Evolutionary conservation across 1,140 invertebrate species (phyloP).

Genomic region (Geopemphigus sp.): DNA sequence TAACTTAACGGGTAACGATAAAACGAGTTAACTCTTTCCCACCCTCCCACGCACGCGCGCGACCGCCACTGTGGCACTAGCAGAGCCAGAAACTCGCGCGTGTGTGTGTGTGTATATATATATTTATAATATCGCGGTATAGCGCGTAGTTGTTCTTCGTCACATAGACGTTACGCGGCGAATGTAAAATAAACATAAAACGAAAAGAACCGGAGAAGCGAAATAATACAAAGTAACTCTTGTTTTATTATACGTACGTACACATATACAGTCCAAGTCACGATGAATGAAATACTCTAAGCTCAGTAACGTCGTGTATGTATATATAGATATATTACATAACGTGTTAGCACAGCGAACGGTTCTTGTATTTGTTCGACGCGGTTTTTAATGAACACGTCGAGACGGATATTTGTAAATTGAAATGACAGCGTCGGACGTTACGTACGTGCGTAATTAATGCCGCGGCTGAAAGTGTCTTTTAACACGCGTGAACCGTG

Average conservation of each 20-base stretch:
- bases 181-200: neutral
- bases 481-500: constrained; percentile 10
- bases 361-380: constrained; percentile 6
- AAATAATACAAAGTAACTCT: constrained; percentile 1
- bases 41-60: no score
- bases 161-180: neutral
- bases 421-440: constrained; percentile 1
- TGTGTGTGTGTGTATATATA: no score
- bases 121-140: no score
- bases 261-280: neutral
- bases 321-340: neutral
- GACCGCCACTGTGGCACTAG: no score
- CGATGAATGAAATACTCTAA: constrained; percentile 9
- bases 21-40: no score
- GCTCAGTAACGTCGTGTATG: neutral
- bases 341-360: constrained; percentile 2
- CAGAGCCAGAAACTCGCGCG: no score
- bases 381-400: constrained; percentile 24
- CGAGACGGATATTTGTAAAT: constrained; percentile 25
- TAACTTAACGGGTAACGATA: no score
- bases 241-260: no score
- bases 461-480: constrained; percentile 16
- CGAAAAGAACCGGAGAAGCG: neutral
- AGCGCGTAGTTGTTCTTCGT: neutral
- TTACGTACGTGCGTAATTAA: neutral